Conservation (phyloP, 2,113 vertebrate genomes). For the Morone saxatilis region DNA sequence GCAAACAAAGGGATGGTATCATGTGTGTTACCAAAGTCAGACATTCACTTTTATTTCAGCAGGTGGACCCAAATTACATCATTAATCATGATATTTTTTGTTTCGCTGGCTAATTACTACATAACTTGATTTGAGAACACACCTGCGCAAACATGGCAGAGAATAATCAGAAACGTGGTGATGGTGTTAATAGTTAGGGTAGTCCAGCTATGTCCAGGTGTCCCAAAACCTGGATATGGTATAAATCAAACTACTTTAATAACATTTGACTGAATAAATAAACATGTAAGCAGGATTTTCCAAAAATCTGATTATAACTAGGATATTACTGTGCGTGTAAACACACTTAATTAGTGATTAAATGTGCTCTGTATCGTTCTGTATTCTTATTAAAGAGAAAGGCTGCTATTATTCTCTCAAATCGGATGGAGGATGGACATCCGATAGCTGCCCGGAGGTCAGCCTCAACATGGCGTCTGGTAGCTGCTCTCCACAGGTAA, state of each 20-base stretch:
- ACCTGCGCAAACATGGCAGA: not conserved
- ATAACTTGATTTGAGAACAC: constrained; percentile 13
- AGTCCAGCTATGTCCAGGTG: too few relatives aligned
- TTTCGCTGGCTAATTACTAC: not conserved
- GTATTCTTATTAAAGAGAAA: not conserved
- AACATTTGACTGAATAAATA: not conserved
- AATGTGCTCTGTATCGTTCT: not conserved
- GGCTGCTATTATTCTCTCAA: not conserved
- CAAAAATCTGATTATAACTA: not conserved
- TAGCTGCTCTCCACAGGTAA: too few relatives aligned
- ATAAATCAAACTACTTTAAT: not conserved
- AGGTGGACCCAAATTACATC: not conserved
- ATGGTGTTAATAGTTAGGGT: too few relatives aligned
- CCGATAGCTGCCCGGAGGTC: too few relatives aligned
- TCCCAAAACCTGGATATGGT: too few relatives aligned
- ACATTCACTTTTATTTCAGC: constrained; percentile 5
- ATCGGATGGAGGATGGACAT: not conserved
- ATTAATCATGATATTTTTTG: constrained; percentile 16
- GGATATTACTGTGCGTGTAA: not conserved
- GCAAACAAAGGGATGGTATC: too few relatives aligned
- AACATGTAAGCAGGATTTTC: not conserved
- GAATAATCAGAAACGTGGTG: too few relatives aligned
- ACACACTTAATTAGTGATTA: not conserved
- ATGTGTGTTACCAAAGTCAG: too few relatives aligned
- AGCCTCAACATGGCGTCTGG: too few relatives aligned